Conservation (phyloP, 2,888 invertebrate genomes). For the Cheilosia pagana region DNA sequence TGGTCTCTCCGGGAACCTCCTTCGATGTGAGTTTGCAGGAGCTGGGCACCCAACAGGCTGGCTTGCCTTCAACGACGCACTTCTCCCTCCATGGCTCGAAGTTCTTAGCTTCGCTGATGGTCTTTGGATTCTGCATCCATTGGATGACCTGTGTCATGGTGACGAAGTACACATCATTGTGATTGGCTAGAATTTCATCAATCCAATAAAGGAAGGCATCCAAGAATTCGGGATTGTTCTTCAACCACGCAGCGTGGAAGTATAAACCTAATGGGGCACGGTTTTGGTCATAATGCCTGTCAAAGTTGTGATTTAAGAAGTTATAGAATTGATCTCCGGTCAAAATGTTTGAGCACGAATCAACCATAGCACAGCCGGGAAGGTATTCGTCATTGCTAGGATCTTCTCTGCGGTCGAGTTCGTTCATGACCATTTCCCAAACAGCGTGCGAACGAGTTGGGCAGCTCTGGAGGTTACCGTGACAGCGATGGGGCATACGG, state of each 20-base stretch:
- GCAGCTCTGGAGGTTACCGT: conserved; percentile 95
- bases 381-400: conserved; percentile 94
- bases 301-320: conserved; percentile 96
- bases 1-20: conserved; percentile 96
- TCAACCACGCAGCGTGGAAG: conserved; percentile 97
- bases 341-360: conserved; percentile 96
- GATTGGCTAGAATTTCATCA: conserved; percentile 92
- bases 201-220: conserved; percentile 97
- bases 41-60: conserved; percentile 94
- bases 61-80: conserved; percentile 93
- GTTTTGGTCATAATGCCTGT: conserved; percentile 95
- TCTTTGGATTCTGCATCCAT: conserved; percentile 97
- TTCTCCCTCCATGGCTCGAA: conserved; percentile 98
- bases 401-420: conserved; percentile 95
- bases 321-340: conserved; percentile 97
- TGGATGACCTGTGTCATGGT: conserved; percentile 98
- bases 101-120: conserved; percentile 92
- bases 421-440: conserved; percentile 98
- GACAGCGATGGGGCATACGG: conserved; percentile 97
- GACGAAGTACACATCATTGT: conserved; percentile 96
- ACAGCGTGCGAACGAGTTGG: conserved; percentile 96
- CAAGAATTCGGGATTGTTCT: conserved; percentile 95
- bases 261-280: conserved; percentile 94
- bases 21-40: conserved; percentile 96
- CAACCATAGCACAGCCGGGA: conserved; percentile 97